Base-by-base conservation (phyloP, 2,888 invertebrate species). In the Sicus ferrugineus region DNA sequence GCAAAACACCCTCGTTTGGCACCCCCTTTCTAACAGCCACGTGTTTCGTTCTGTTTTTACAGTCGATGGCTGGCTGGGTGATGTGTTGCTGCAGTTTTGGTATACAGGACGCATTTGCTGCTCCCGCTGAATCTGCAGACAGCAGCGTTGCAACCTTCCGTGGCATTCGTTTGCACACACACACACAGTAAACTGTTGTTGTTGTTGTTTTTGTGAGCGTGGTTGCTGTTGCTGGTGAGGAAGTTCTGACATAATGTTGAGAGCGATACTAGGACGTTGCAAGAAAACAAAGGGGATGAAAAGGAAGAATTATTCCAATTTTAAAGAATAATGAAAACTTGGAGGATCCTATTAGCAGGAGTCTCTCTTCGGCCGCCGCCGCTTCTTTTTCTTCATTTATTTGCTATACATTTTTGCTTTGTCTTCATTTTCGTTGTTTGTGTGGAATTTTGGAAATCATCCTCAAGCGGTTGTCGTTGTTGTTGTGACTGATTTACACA, bases 271-370 rank as follows among this genome's bases (percentile, higher is more conserved):
- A 54, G 26, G 9, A 54, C 52, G 26, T 31, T 28, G 23, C 28
- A 63, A 63, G 16, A 68, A 68, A 26, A 62, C 68, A 71, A 64
- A 59, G n/a, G n/a, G n/a, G 67, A 71, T 70, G 73, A n/a, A n/a
- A n/a, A 42, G 38, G 30, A 42, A 34, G 59, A 67, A 67, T 59
- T 59, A 59, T 59, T 48, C 59, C 67, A 67, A 59, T 67, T 67
- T 67, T 31, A 67, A 67, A 48, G 34, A 67, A 67, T 48, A 67
- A 38, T 67, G 48, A 67, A 67, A 67, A 59, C 67, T 59, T 59
- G 31, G 59, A 46, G 58, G 48, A 67, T 67, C 58, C 58, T 67
- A 67, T 67, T 58, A 67, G 59, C 19, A 67, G 58, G 16, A 30
- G 50, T 59, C 46, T 28, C 54, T 66, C n/a, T n/a, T n/a, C n/a